These are phyloP conservation scores for Gymnothorax reevesii DNA, from an alignment of 2,797 vertebrate species.

Conservation along the genomic window DNA sequence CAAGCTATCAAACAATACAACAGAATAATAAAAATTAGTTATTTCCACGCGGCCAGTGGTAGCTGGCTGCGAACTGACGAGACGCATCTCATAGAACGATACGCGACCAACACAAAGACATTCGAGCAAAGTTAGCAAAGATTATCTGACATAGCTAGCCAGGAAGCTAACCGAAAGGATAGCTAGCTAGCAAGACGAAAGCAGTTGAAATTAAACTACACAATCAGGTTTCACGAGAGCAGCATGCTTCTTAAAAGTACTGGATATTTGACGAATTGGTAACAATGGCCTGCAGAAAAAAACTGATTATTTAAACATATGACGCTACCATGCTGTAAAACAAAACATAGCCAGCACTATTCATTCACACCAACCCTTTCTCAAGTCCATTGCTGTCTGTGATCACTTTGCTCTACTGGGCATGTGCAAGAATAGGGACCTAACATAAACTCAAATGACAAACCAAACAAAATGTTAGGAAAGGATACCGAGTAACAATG, in stretches of 20 bases:
- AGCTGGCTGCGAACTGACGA: too few relatives aligned
- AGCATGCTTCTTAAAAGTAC: background rate
- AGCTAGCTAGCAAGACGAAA: background rate
- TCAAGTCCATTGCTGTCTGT: conserved; percentile 20
- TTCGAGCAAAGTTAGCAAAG: too few relatives aligned
- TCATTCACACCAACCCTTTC: conserved; percentile 4
- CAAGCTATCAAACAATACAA: background rate
- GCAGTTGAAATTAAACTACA: conserved; percentile 6
- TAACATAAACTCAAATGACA: background rate
- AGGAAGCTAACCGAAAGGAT: background rate
- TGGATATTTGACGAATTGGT: background rate
- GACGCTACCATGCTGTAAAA: background rate
- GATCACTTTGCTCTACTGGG: conserved; percentile 15
- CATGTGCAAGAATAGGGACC: conserved; percentile 27
- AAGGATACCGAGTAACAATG: background rate
- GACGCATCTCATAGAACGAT: too few relatives aligned
- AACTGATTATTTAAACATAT: background rate
- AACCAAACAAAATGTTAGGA: background rate
- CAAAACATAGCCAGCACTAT: background rate
- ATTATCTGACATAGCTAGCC: too few relatives aligned
- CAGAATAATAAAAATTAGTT: background rate
- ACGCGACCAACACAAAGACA: too few relatives aligned
- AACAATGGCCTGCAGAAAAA: background rate
- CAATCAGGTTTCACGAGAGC: background rate
- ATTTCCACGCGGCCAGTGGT: background rate